Conservation (phyloP, 2,888 invertebrate species). For the Scelioninae gen. 2 region DNA sequence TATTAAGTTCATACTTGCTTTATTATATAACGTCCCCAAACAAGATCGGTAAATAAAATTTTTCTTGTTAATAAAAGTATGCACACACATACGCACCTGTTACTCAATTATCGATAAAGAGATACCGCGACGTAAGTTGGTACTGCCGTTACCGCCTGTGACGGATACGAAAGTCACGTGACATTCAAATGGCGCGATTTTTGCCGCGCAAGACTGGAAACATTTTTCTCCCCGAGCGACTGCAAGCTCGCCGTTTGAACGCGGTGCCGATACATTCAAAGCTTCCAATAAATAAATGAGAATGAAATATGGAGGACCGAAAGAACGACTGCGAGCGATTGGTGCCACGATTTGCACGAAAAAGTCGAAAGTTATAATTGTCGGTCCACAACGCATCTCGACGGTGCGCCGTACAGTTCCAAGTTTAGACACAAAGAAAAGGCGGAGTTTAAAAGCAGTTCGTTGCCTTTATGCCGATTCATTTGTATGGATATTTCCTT, state of each 20-base stretch:
- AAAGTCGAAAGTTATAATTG: constrained; percentile 57
- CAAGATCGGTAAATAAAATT: too few relatives aligned
- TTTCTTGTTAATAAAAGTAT: too few relatives aligned
- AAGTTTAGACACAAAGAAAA: constrained; percentile 63
- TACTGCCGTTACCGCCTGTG: not conserved
- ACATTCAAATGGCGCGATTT: constrained; percentile 16
- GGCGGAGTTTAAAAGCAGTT: constrained; percentile 68
- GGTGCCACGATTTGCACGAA: constrained; percentile 13
- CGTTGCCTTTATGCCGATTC: constrained; percentile 65
- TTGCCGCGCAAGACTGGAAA: constrained; percentile 10
- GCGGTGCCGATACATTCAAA: constrained; percentile 5
- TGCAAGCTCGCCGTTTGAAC: constrained; percentile 10
- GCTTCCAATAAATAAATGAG: not conserved
- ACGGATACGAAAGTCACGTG: constrained; percentile 23
- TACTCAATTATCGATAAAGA: too few relatives aligned
- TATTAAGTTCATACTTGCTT: too few relatives aligned
- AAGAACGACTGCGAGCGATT: constrained; percentile 31
- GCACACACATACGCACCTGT: too few relatives aligned
- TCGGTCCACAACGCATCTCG: constrained; percentile 51
- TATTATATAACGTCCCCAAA: too few relatives aligned
- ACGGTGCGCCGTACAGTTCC: constrained; percentile 49
- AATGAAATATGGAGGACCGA: not conserved
- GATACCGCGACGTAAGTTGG: not conserved
- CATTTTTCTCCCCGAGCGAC: constrained; percentile 1
- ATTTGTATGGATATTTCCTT: constrained; percentile 49